Percentiles rank a stretch among this genome's conserved stretches.
Evolutionary conservation across 2,797 vertebrate genomes (phyloP).

Genomic region (Phoeniculus purpureus): DNA sequence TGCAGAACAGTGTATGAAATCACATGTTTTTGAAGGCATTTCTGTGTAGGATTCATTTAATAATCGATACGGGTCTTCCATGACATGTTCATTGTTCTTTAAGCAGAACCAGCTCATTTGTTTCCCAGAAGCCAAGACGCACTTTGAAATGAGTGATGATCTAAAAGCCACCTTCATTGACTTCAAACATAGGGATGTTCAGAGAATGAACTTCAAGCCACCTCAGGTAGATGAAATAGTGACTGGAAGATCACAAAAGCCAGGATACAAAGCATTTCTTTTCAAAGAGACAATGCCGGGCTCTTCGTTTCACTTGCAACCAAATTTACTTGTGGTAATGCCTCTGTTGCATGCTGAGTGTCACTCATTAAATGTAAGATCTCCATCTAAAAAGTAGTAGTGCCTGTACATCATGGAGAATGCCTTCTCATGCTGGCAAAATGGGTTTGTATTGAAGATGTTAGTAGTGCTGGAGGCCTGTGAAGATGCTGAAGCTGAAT

Average conservation of each 20-base stretch:
- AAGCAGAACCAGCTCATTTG: neutral
- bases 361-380: neutral
- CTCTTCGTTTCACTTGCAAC: neutral
- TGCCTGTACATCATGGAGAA: constrained; percentile 1
- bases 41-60: constrained; percentile 5
- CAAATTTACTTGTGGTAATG: constrained; percentile 11
- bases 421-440: constrained; percentile 13
- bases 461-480: neutral
- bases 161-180: neutral
- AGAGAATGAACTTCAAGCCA: neutral
- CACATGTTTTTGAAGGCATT: constrained; percentile 24
- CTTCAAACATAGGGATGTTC: neutral
- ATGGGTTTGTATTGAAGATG: constrained; percentile 38
- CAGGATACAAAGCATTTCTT: neutral
- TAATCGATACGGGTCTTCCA: neutral
- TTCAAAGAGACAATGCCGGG: neutral
- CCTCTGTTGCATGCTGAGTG: neutral
- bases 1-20: constrained; percentile 24
- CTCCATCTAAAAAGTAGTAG: constrained; percentile 21
- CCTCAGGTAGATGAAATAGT: neutral
- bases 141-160: neutral
- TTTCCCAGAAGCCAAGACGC: neutral
- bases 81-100: neutral
- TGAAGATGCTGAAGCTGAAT: constrained; percentile 38
- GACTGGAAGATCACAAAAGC: neutral